Base-by-base conservation (phyloP, 2,797 vertebrate species). In the Oreortyx pictus region DNA sequence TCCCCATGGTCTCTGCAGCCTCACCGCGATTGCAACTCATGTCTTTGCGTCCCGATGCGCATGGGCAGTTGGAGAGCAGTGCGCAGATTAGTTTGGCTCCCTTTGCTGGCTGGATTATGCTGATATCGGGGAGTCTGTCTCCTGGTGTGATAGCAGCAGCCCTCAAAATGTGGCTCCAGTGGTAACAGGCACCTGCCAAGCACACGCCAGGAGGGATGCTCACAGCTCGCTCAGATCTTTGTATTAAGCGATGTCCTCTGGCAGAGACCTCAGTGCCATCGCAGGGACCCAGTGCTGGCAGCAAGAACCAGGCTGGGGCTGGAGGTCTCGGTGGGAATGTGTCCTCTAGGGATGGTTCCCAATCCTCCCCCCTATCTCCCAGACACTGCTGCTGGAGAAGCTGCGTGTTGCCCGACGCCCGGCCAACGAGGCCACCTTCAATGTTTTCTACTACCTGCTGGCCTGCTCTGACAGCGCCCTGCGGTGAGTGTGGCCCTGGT, bases 351-450 rank as follows among this genome's bases (percentile, higher is more conserved):
- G 56, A 25, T 4, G 3, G 11, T 59, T 85, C 62, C 66, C 64
- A 41, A 68, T 27, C 29, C 12, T 64, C 7, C 19, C 67, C 49
- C 46, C n/a, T 29, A 44, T 95, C 29, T 7, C 16, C n/a, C 82
- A 99, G 99, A 99, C 99, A 0, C 98, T 99, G 98, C 97, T 99
- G 88, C 97, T 99, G 96, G 99, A 99, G 97, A 99, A 99, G 91
- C 97, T 99, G 80, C 97, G 99, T 1, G 99, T 99, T 41, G 98
- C 98, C 82, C 98, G 97, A 80, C 98, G 98, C 61, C 99, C 99
- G 0, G 97, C 98, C 56, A 96, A 85, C 0, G 99, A 99, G 94
- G 98, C 98, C 66, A 98, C 98, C 15, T 99, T 99, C 97, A 99
- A 99, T 2, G 93, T 99, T 70, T 99, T 99, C 96, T 99, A 99